These are phyloP conservation scores for Scarus forsteni DNA, from an alignment of 2,797 vertebrate species.

Conservation along the genomic window DNA sequence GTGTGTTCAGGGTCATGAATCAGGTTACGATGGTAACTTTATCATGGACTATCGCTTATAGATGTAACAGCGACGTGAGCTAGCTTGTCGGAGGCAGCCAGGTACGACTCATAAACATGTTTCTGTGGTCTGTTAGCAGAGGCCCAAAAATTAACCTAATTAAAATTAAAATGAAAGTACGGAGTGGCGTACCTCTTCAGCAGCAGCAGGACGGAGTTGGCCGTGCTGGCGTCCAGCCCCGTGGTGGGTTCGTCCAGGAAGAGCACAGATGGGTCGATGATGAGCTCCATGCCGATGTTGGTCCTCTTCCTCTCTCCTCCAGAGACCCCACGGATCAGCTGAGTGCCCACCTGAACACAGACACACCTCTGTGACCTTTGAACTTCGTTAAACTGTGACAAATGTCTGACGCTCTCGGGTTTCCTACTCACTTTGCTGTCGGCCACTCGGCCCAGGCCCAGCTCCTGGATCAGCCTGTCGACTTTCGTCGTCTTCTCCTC, in stretches of 20 bases:
- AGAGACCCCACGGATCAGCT: constrained; percentile 86
- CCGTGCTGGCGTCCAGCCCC: constrained; percentile 87
- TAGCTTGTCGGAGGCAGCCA: too few relatives aligned
- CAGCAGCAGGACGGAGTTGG: constrained; percentile 86
- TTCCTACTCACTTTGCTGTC: constrained; percentile 88
- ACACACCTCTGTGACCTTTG: neutral
- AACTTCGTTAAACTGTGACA: too few relatives aligned
- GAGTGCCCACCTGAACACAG: constrained; percentile 84
- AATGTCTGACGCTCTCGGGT: too few relatives aligned
- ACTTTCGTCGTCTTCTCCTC: constrained; percentile 87
- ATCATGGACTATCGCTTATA: too few relatives aligned
- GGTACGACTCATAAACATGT: too few relatives aligned
- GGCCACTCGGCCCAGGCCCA: constrained; percentile 92
- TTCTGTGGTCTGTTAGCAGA: too few relatives aligned
- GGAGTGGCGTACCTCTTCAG: constrained; percentile 80
- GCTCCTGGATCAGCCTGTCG: constrained; percentile 87
- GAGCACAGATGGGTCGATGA: constrained; percentile 86
- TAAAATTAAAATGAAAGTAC: neutral
- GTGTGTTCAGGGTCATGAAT: too few relatives aligned
- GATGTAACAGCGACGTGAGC: too few relatives aligned
- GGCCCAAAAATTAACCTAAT: too few relatives aligned
- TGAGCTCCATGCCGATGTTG: constrained; percentile 89
- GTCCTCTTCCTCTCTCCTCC: constrained; percentile 89
- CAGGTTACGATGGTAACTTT: too few relatives aligned
- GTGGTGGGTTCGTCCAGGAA: constrained; percentile 89